A percentile compares a stretch with the other conserved stretches of the same genome.
Evolutionary conservation across 1,140 invertebrate species (phyloP).

Genomic region (Zophobas atratus): DNA sequence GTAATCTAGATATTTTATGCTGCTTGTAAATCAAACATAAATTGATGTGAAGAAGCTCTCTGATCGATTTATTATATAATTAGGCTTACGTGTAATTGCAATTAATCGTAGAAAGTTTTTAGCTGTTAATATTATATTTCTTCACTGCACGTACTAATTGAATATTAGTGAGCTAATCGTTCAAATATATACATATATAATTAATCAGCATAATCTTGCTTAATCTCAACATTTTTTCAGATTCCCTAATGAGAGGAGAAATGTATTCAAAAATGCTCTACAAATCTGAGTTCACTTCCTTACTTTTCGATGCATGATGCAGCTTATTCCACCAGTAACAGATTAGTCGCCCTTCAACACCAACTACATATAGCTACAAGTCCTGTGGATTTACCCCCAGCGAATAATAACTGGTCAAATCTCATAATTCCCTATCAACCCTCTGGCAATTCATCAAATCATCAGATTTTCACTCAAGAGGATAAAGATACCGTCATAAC

Average conservation of each 20-base stretch:
- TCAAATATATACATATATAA: too few relatives aligned
- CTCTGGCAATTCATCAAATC: slow-evolving; percentile 32
- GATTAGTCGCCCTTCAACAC: slow-evolving; percentile 74
- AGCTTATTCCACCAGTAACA: slow-evolving; percentile 67
- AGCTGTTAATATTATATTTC: neutral
- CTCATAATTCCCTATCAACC: slow-evolving; percentile 70
- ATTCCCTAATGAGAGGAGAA: slow-evolving; percentile 56
- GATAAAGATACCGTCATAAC: slow-evolving; percentile 36
- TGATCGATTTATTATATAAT: neutral
- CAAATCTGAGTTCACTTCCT: slow-evolving; percentile 54
- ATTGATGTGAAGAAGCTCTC: too few relatives aligned
- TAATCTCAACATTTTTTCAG: slow-evolving; percentile 51
- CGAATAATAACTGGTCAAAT: slow-evolving; percentile 70
- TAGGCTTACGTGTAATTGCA: neutral
- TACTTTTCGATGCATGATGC: slow-evolving; percentile 63
- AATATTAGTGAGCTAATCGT: too few relatives aligned
- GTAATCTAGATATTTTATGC: too few relatives aligned
- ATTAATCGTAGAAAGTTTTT: slow-evolving; percentile 33
- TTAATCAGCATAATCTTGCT: neutral
- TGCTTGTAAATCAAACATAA: too few relatives aligned
- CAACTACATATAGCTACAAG: slow-evolving; percentile 69
- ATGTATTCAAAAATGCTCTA: slow-evolving; percentile 58
- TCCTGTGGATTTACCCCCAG: slow-evolving; percentile 61
- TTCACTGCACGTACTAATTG: neutral
- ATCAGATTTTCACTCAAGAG: slow-evolving; percentile 2